Conservation (phyloP, 1,140 invertebrate species). For the Trichonephila clavipes region DNA sequence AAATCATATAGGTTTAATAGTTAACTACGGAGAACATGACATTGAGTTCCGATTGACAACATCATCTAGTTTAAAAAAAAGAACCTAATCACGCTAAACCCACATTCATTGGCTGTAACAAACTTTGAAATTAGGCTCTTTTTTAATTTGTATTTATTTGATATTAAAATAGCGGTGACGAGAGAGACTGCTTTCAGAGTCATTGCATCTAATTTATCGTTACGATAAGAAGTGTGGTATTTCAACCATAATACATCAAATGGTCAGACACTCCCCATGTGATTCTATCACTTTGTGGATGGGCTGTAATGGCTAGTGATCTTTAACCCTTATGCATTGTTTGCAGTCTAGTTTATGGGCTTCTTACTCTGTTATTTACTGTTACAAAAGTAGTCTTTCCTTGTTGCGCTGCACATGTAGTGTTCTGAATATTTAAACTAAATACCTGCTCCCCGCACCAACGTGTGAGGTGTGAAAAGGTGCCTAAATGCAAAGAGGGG, state of each 20-base stretch:
- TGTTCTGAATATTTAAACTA: conserved; percentile 65
- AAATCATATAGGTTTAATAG: too few relatives aligned
- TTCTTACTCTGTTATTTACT: conserved; percentile 68
- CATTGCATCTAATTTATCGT: conserved; percentile 56
- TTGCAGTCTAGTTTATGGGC: conserved; percentile 71
- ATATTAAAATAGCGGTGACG: conserved; percentile 72
- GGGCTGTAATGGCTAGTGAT: conserved; percentile 59
- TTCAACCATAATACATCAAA: conserved; percentile 69
- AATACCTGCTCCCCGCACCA: conserved; percentile 1
- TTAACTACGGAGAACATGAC: neutral
- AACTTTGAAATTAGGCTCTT: neutral
- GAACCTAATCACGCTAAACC: neutral
- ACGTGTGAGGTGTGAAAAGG: conserved; percentile 36
- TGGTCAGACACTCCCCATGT: conserved; percentile 38
- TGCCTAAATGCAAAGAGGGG: neutral
- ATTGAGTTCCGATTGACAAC: neutral
- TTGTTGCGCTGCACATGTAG: neutral
- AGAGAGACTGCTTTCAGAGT: conserved; percentile 52
- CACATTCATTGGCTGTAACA: neutral
- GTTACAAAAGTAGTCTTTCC: conserved; percentile 42
- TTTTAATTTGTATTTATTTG: neutral
- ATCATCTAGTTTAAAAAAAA: neutral
- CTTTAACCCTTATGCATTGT: conserved; percentile 58
- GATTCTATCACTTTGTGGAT: conserved; percentile 66
- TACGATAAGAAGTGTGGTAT: conserved; percentile 69